Base-by-base conservation (phyloP, 1,140 invertebrate species). In the Potamilus streckersoni region DNA sequence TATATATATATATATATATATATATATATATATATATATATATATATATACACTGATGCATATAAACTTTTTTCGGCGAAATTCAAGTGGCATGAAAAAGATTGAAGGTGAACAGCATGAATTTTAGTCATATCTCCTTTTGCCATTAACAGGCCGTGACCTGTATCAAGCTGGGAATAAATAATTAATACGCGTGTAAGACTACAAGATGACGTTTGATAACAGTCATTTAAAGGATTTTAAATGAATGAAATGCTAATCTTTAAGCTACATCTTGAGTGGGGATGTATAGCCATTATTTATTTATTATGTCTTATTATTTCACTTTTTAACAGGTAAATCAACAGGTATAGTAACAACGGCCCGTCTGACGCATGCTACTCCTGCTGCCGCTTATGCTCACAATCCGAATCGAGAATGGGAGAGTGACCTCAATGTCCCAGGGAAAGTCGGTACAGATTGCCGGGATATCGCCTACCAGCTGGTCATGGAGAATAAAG, bases 331-430 rank as follows among this genome's bases (percentile, higher is more conserved):
- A 79, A 19, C 72, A 89, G 94, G 94, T 61, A 96, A 95, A 90
- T 92, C 92, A 67, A 94, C 94, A 85, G 97, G 96, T 23, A 93
- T 98, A 66, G 95, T 98, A 3, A 97, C 96, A 1, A 98, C 95
- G 0, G 96, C 96, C 57, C 92, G 96, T 72, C 93, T 98, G 0
- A 98, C 96, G 0, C 96, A 98, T 59, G 97, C 96, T 0, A 97
- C 96, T 0, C 97, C 96, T 0, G 93, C 94, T 0, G 95, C 95
- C 0, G 86, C 95, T 0, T 98, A 97, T 86, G 95, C 96, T 2
- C 94, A 96, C 85, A 92, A 92, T 5, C 89, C 95, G 0, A 91
- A 94, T 59, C 67, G 90, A 27, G 66, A 87, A 68, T 90, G 88
- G 89, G 89, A 90, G 76, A 78, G 72, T 61, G 86, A 88, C 66